These are phyloP conservation scores for Hydrolagus affinis DNA, from an alignment of 2,113 vertebrate species.

Conservation along the genomic window DNA sequence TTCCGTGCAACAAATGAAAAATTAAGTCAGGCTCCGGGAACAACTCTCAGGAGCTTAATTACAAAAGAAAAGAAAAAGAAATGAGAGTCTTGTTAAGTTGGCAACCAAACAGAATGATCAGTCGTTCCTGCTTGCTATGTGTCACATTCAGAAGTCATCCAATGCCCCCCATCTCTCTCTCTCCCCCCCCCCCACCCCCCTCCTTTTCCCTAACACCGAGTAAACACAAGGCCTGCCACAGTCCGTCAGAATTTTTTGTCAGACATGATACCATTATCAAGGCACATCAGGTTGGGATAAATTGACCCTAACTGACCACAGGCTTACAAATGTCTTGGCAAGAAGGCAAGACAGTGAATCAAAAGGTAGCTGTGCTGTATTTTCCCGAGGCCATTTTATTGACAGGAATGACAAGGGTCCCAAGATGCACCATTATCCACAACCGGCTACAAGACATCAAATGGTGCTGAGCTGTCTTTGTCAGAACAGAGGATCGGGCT, in stretches of 20 bases:
- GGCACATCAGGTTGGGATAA: conserved; percentile 69
- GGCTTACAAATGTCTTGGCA: conserved; percentile 69
- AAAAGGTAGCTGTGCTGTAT: conserved; percentile 78
- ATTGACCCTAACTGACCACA: conserved; percentile 68
- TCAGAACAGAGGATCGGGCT: conserved; percentile 75
- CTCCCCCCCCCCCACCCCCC: too few relatives aligned
- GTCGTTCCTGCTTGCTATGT: conserved; percentile 67
- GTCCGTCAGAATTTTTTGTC: conserved; percentile 65
- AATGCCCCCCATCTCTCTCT: conserved; percentile 38
- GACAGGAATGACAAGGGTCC: conserved; percentile 98
- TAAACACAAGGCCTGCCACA: conserved; percentile 51
- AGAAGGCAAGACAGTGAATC: conserved; percentile 63
- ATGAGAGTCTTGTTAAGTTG: conserved; percentile 71
- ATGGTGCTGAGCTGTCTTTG: conserved; percentile 78
- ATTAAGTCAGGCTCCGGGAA: conserved; percentile 69
- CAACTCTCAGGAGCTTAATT: conserved; percentile 80
- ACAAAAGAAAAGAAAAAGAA: conserved; percentile 62
- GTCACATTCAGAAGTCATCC: conserved; percentile 71
- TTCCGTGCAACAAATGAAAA: conserved; percentile 54
- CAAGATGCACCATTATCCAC: conserved; percentile 97
- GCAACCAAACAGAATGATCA: conserved; percentile 69
- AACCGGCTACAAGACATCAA: conserved; percentile 92
- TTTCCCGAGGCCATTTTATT: conserved; percentile 78
- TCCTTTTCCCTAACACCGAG: conserved; percentile 44
- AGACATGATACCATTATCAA: conserved; percentile 65